Evolutionary conservation across 1,140 invertebrate genomes (phyloP).

Genomic region (Drosophila hydei): DNA sequence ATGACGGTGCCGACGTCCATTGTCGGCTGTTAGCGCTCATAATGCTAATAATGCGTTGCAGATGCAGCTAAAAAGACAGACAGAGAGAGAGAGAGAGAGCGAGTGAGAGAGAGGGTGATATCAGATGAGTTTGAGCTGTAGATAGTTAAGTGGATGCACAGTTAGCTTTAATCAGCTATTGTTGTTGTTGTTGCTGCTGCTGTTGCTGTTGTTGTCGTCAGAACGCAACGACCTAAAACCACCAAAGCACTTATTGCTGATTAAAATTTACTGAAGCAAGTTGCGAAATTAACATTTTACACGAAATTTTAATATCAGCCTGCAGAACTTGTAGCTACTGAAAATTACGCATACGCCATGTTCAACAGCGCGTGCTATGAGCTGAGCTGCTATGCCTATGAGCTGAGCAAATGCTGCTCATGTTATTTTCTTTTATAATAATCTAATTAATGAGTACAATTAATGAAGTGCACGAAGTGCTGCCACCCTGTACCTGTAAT

Average conservation of each 20-base stretch:
- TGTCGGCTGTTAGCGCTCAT: slow-evolving; percentile 24
- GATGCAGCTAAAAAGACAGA: slow-evolving; percentile 29
- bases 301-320: not conserved
- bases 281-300: slow-evolving; percentile 19
- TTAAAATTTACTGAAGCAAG: slow-evolving; percentile 29
- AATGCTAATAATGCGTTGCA: slow-evolving; percentile 38
- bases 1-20: slow-evolving; percentile 13
- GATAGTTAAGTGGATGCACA: slow-evolving; percentile 8
- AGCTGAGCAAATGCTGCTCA: too few relatives aligned
- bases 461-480: too few relatives aligned
- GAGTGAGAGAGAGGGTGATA: not conserved
- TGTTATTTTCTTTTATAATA: not conserved
- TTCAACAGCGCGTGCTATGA: not conserved
- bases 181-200: too few relatives aligned
- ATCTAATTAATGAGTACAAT: not conserved
- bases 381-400: too few relatives aligned
- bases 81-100: slow-evolving; percentile 4
- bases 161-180: slow-evolving; percentile 19
- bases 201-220: too few relatives aligned
- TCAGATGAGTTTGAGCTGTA: not conserved
- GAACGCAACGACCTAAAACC: slow-evolving; percentile 1
- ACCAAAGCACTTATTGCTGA: slow-evolving; percentile 26
- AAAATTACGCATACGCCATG: slow-evolving; percentile 6
- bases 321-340: not conserved
- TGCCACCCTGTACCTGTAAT: too few relatives aligned